Evolutionary conservation across 1,140 invertebrate genomes (phyloP), one percentile per base, ranked within the genome.

Genomic region (Ceratina calcarata): DNA sequence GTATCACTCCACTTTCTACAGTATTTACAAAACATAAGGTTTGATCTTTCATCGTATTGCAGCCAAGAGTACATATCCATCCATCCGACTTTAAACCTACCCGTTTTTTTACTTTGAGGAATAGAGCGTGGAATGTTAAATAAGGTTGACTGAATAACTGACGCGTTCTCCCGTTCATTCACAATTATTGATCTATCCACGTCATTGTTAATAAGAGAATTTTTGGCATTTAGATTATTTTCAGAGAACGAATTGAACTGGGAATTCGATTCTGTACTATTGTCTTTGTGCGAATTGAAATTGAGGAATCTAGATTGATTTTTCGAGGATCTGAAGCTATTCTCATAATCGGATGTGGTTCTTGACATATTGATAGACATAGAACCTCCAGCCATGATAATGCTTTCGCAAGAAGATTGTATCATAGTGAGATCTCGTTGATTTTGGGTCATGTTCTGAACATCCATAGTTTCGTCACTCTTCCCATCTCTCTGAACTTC

Each of bases 1-100:
- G 95, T 94, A 53, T 94, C 93, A 75, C 95, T 95, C 95, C 95
- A 96, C 84, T 95, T 95, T 77, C 95, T 93, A 87, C 96, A 96
- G 78, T 94, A 96, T 83, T 94, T 95, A 87, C 96, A 96, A 89
- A 93, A 96, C 95, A 96, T 96, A 51, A 94, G 94, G 86, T 96
- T 96, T 32, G 92, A 93, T 55, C 90, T 72, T 88, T 95, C 94
- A 78, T 96, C 95, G 81, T 95, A 96, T 81, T 95, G 94, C 62
- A 96, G 87, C 95, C 95, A 96, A 3, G 94, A 93, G 88, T 95
- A 96, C 8, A 94, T 93, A 55, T 94, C 93, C 16, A 96, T 89
- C 95, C 95, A 96, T 75, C 93, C 94, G 16, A 93, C 89, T 65
- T 95, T 93, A 86, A 96, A 96, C 72, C 93, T 94, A 20, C 95